Evolutionary conservation across 2,888 invertebrate species (phyloP), one percentile per base, ranked within the genome.

Genomic region (Oeneis ivallda): DNA sequence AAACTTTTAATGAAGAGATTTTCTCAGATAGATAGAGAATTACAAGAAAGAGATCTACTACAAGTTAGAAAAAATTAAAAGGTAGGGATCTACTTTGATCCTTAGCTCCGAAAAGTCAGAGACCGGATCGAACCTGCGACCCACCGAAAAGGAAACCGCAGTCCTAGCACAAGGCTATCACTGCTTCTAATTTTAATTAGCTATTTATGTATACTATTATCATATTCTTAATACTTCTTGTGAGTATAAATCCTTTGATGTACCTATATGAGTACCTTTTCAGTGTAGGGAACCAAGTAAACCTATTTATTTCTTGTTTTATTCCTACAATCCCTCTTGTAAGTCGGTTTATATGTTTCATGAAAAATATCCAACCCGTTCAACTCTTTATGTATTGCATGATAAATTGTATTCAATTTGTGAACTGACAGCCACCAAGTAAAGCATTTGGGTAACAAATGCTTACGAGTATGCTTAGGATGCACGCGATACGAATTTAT

Each of bases 321-420:
- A 56, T 19, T 54, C 11, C 19, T 56, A 41, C 39, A 56, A 56
- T 41, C 13, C 56, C 17, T 15, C 13, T 17, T 61, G 39, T 19
- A 4, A 26, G 37, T 72, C 68, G 67, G 60, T 68, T 6, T 11
- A 13, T 41, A 58, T 67, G 34, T 61, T 64, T 53, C 64, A 73
- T 64, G 74, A 77, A 79, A 79, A 82, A 79, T 81, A 82, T 75
- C 73, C 78, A 52, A 80, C 74, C 66, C 77, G 76, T 76, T 80
- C 80, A 84, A 82, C 82, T 82, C 77, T 76, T 80, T 80, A 80
- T 78, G 78, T 84, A 84, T 86, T 79, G 83, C 83, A 87, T 90
- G 89, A 90, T 85, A 85, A 86, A 91, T 91, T 80, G 86, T 84
- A 86, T 89, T 85, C 89, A 87, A 89, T 90, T 89, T 90, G 84